These are phyloP conservation scores for Chaetodon trifasciatus DNA, from an alignment of 2,797 vertebrate genomes.

Conservation along the genomic window DNA sequence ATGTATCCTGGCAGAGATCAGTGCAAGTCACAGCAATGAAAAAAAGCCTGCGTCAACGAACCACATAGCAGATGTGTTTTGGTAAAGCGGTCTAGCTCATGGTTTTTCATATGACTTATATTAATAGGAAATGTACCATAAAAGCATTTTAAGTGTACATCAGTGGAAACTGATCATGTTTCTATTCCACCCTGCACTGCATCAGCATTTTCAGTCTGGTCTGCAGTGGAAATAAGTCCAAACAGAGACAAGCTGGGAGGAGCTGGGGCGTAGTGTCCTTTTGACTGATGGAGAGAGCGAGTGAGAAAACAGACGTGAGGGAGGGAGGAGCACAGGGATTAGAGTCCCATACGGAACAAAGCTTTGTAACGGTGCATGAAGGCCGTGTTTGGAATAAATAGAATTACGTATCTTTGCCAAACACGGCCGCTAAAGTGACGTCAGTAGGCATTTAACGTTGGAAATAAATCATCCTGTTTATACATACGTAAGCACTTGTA, in stretches of 20 bases:
- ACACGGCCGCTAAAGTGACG: slow-evolving; percentile 36
- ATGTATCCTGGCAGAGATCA: slow-evolving; percentile 11
- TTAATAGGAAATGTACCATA: slow-evolving; percentile 20
- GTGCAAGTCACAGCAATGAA: background rate
- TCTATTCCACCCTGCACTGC: slow-evolving; percentile 34
- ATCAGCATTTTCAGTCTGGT: slow-evolving; percentile 51
- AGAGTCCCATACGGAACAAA: slow-evolving; percentile 53
- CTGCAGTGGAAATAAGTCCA: slow-evolving; percentile 30
- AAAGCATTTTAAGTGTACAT: slow-evolving; percentile 17
- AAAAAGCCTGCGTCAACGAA: background rate
- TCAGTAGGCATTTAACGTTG: slow-evolving; percentile 29
- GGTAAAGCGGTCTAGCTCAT: background rate
- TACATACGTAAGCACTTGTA: background rate
- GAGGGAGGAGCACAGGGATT: slow-evolving; percentile 52
- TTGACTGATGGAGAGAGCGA: slow-evolving; percentile 45
- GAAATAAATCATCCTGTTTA: slow-evolving; percentile 39
- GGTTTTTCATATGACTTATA: background rate
- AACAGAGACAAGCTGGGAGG: slow-evolving; percentile 32
- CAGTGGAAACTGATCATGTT: slow-evolving; percentile 41
- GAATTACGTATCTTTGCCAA: slow-evolving; percentile 50
- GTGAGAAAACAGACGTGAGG: slow-evolving; percentile 4
- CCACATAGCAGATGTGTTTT: slow-evolving; percentile 14
- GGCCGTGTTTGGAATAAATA: slow-evolving; percentile 62
- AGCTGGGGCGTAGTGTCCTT: slow-evolving; percentile 34
- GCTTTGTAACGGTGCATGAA: slow-evolving; percentile 69